Percentiles rank a stretch among this genome's conserved stretches.
Conservation (phyloP, 2,113 vertebrate species). For the Clupea harengus region DNA sequence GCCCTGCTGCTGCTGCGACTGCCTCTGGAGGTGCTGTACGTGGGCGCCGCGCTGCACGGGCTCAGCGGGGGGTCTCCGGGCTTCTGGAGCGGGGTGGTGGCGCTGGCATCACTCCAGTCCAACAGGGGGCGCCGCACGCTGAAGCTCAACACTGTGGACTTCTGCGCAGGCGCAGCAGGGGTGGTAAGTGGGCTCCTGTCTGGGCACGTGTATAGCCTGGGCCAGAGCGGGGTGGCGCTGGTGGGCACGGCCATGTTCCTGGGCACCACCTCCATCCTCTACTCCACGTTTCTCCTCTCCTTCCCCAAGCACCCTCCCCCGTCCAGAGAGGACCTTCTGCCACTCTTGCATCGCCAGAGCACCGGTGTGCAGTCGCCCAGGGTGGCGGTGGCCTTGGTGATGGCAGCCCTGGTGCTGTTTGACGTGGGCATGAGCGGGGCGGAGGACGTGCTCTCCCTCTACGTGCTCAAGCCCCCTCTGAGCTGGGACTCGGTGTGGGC, state of each 20-base stretch:
- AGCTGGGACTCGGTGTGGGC: constrained; percentile 57
- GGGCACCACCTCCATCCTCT: constrained; percentile 35
- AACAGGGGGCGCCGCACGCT: constrained; percentile 46
- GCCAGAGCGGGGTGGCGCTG: constrained; percentile 42
- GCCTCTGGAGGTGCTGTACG: constrained; percentile 51
- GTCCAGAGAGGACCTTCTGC: background rate
- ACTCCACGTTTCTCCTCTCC: constrained; percentile 49
- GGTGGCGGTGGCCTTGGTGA: constrained; percentile 34
- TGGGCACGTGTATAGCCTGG: constrained; percentile 51
- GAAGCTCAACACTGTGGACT: constrained; percentile 53
- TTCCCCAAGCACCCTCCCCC: background rate
- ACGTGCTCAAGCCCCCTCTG: constrained; percentile 56
- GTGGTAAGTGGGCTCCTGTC: constrained; percentile 50
- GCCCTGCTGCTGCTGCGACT: constrained; percentile 43
- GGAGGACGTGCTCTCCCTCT: constrained; percentile 52
- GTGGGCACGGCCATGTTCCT: constrained; percentile 39
- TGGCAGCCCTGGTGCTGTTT: constrained; percentile 49
- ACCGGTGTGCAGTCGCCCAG: constrained; percentile 12
- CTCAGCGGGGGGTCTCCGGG: constrained; percentile 51
- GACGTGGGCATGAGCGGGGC: constrained; percentile 52
- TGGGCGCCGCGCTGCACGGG: constrained; percentile 47
- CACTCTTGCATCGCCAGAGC: background rate
- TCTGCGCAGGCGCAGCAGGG: constrained; percentile 51
- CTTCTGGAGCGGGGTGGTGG: constrained; percentile 54
- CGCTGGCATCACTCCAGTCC: constrained; percentile 47